Percentiles rank a stretch among this genome's conserved stretches.
Evolutionary conservation across 2,888 invertebrate species (phyloP).

Genomic region (Augochlorella aurata): DNA sequence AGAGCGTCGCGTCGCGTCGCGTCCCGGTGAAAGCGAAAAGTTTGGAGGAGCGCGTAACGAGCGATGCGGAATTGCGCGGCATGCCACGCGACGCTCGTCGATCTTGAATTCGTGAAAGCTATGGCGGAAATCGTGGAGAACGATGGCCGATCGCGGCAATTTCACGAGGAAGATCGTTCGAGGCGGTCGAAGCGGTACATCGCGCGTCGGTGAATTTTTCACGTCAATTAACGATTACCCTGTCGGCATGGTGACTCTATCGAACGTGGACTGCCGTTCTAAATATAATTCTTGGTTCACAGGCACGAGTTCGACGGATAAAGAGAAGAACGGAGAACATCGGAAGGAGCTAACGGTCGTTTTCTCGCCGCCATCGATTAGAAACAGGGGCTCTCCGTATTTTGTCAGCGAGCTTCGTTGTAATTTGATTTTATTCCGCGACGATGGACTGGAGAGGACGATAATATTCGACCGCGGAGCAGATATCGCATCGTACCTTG

Average conservation of each 20-base stretch:
- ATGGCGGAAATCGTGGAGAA: neutral
- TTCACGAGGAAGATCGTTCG: constrained; percentile 7
- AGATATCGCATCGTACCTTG: too few species aligned
- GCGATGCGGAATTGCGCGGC: constrained; percentile 50
- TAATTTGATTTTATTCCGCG: neutral
- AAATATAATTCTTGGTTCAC: constrained; percentile 55
- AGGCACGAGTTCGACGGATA: constrained; percentile 18
- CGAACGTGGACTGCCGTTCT: constrained; percentile 52
- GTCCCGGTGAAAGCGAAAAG: constrained; percentile 28
- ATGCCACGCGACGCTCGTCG: constrained; percentile 27
- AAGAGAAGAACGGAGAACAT: neutral
- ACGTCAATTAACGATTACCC: constrained; percentile 50
- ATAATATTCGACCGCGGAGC: too few species aligned
- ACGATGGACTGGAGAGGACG: neutral
- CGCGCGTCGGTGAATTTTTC: constrained; percentile 43
- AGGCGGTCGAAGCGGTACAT: neutral
- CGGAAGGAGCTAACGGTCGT: constrained; percentile 27
- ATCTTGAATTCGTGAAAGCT: constrained; percentile 40
- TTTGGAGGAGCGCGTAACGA: constrained; percentile 39
- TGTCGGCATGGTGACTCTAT: constrained; percentile 53
- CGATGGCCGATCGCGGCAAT: neutral
- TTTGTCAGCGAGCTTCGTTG: constrained; percentile 31
- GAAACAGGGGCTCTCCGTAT: constrained; percentile 21
- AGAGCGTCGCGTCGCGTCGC: too few species aligned
- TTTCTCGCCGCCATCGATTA: constrained; percentile 32